Conservation (phyloP, 2,888 invertebrate species). For the Diogma glabrata region DNA sequence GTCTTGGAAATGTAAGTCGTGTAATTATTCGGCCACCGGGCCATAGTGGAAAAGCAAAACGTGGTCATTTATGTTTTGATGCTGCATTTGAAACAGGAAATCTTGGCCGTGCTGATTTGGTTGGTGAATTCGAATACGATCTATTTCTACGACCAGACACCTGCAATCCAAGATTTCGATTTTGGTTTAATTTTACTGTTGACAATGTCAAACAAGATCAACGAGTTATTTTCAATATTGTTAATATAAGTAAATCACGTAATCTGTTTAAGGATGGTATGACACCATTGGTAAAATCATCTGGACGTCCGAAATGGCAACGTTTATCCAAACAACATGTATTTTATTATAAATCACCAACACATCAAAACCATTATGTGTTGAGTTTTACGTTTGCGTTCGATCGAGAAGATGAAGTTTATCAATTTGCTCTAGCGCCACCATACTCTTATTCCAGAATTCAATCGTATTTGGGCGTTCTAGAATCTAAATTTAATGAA, state of each 20-base stretch:
- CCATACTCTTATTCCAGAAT: slow-evolving; percentile 92
- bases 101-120: slow-evolving; percentile 86
- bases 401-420: slow-evolving; percentile 88
- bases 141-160: slow-evolving; percentile 93
- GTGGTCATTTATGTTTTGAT: slow-evolving; percentile 93
- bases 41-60: slow-evolving; percentile 89
- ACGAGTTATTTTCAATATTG: slow-evolving; percentile 91
- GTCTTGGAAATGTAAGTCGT: slow-evolving; percentile 83
- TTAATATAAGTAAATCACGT: slow-evolving; percentile 87
- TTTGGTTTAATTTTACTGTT: slow-evolving; percentile 98
- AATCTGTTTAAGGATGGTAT: slow-evolving; percentile 81
- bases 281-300: slow-evolving; percentile 89
- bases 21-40: slow-evolving; percentile 80
- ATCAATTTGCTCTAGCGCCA: slow-evolving; percentile 86
- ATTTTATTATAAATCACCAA: slow-evolving; percentile 83
- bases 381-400: slow-evolving; percentile 90
- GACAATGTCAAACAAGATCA: slow-evolving; percentile 91
- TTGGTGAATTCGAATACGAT: slow-evolving; percentile 93
- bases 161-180: slow-evolving; percentile 80
- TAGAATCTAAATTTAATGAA: slow-evolving; percentile 48
- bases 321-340: slow-evolving; percentile 69
- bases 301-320: slow-evolving; percentile 84
- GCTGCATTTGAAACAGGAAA: slow-evolving; percentile 96
- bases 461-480: slow-evolving; percentile 67
- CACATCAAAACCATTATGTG: slow-evolving; percentile 83